Conservation (phyloP, 2,113 vertebrate species). For the Oryzias celebensis region DNA sequence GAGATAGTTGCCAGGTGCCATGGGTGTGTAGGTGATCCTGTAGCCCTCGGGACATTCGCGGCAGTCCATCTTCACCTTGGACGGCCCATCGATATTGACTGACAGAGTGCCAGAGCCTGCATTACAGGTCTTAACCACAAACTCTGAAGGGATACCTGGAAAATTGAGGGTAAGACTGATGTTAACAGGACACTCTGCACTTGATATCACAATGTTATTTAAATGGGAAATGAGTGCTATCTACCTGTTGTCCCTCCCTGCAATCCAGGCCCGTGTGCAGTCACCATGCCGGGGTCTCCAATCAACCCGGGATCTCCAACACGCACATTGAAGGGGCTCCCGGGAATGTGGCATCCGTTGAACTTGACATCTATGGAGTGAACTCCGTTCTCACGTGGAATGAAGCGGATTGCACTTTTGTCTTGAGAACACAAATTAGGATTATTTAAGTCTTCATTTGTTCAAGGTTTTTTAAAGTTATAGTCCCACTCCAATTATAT, state of each 20-base stretch:
- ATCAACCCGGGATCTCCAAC: slow-evolving; percentile 91
- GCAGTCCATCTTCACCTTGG: slow-evolving; percentile 96
- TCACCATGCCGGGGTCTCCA: slow-evolving; percentile 91
- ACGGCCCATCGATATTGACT: slow-evolving; percentile 93
- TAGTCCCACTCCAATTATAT: background rate
- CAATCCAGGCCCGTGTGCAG: slow-evolving; percentile 88
- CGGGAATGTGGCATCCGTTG: slow-evolving; percentile 92
- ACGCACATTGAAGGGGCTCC: slow-evolving; percentile 94
- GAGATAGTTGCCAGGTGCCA: slow-evolving; percentile 97
- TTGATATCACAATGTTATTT: background rate
- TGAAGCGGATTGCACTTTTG: slow-evolving; percentile 90
- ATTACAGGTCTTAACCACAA: slow-evolving; percentile 89
- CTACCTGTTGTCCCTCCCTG: slow-evolving; percentile 92
- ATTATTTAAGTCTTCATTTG: background rate
- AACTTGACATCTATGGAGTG: slow-evolving; percentile 96
- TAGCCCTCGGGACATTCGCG: slow-evolving; percentile 91
- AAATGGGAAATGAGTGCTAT: background rate
- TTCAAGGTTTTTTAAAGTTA: background rate
- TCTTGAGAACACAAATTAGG: slow-evolving; percentile 71
- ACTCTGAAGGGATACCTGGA: slow-evolving; percentile 87
- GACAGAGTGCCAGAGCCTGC: slow-evolving; percentile 89
- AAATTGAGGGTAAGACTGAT: background rate
- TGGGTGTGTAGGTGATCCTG: slow-evolving; percentile 91
- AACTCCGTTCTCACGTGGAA: slow-evolving; percentile 92
- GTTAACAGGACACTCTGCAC: background rate